phyloP scores from a whole-genome alignment of 1,140 invertebrate species.

The Globodera ellingtonae region DNA sequence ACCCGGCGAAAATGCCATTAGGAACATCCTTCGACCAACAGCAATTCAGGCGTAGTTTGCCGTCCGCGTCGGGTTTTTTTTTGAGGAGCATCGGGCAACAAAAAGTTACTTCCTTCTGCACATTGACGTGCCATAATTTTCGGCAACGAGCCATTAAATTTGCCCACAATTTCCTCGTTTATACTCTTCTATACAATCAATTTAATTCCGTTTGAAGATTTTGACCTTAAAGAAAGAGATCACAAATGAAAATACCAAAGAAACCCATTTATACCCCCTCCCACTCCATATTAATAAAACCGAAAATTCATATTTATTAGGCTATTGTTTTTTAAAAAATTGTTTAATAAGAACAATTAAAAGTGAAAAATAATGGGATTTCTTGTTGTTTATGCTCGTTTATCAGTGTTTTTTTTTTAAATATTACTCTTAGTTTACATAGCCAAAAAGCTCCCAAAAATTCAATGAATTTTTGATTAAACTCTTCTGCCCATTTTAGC shows the following conservation, averaged over 20 bases:
- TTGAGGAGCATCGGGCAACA: no score
- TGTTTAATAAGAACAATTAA: not conserved
- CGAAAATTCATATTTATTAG: no score
- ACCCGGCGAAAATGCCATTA: not conserved
- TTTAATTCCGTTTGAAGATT: no score
- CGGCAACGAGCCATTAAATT: no score
- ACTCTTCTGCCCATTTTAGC: not conserved
- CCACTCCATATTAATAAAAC: no score
- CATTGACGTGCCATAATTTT: not conserved
- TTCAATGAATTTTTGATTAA: slow-evolving; percentile 1
- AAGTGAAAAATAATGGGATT: no score
- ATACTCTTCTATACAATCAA: no score
- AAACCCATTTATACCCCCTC: not conserved
- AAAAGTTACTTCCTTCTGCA: no score
- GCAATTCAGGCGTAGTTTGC: not conserved
- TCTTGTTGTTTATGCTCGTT: no score
- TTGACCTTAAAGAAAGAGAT: no score
- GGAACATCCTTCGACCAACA: not conserved
- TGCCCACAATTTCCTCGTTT: no score
- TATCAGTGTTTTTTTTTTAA: not conserved
- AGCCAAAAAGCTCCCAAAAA: not conserved
- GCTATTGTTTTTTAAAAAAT: not conserved
- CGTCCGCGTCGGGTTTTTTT: not conserved
- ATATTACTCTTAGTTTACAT: not conserved
- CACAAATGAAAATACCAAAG: not conserved